Percentiles rank a stretch among this genome's conserved stretches.
Evolutionary conservation across 2,113 vertebrate genomes (phyloP).

Genomic region (Lepisosteus osseus): DNA sequence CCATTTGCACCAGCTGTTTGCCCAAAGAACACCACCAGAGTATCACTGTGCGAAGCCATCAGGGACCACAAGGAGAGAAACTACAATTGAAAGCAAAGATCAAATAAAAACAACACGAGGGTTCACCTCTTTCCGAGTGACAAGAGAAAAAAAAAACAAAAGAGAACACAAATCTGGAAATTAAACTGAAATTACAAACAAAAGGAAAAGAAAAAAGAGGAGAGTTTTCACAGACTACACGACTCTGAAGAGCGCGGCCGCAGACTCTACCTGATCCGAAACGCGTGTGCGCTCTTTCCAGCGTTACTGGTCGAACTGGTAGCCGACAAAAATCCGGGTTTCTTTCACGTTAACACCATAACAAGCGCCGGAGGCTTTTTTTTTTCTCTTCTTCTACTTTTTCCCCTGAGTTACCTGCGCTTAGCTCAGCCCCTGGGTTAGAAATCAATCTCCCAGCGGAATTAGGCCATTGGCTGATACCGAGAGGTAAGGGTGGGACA

Average conservation of each 20-base stretch:
- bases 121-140: conserved; percentile 79
- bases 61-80: conserved; percentile 85
- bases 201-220: conserved; percentile 61
- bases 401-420: conserved; percentile 81
- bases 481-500: conserved; percentile 82
- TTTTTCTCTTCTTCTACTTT: conserved; percentile 28
- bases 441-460: conserved; percentile 49
- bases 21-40: conserved; percentile 96
- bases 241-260: conserved; percentile 52
- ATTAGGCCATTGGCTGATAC: conserved; percentile 60
- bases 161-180: conserved; percentile 61
- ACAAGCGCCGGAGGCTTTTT: conserved; percentile 62
- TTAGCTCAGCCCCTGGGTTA: conserved; percentile 66
- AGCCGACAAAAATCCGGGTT: conserved; percentile 68
- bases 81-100: conserved; percentile 93
- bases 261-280: conserved; percentile 80
- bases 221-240: conserved; percentile 59
- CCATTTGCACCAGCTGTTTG: conserved; percentile 97
- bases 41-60: conserved; percentile 85
- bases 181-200: conserved; percentile 64
- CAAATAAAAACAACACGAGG: conserved; percentile 71
- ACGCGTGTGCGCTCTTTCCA: conserved; percentile 70
- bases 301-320: conserved; percentile 79
- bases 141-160: conserved; percentile 72
- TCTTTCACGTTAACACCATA: conserved; percentile 82